Percentiles rank a stretch among this genome's conserved stretches.
Evolutionary conservation across 2,888 invertebrate genomes (phyloP).

Genomic region (Cheilosia soror): DNA sequence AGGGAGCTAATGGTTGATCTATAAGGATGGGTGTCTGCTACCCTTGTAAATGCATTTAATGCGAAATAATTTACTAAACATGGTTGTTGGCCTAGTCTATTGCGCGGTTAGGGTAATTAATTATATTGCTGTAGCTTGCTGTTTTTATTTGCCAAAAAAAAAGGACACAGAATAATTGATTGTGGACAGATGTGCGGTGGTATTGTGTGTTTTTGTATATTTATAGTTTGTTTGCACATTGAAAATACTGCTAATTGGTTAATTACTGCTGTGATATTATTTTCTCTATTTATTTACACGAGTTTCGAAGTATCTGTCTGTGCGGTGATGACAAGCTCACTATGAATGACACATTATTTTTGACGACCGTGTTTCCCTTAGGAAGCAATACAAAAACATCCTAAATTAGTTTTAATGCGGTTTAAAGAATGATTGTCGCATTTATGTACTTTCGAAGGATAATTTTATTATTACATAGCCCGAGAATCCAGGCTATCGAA

Average conservation of each 20-base stretch:
- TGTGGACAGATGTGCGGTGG: slow-evolving; percentile 14
- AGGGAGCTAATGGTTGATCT: not conserved
- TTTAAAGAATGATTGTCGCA: too few relatives aligned
- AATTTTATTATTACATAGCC: too few relatives aligned
- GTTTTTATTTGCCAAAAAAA: slow-evolving; percentile 2
- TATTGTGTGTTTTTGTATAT: not conserved
- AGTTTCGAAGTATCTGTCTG: too few relatives aligned
- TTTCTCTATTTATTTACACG: slow-evolving; percentile 48
- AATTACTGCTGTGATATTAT: slow-evolving; percentile 61
- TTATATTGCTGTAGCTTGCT: slow-evolving; percentile 16
- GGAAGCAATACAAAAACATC: too few relatives aligned
- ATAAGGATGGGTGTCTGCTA: not conserved
- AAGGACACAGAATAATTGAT: slow-evolving; percentile 28
- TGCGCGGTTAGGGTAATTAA: slow-evolving; percentile 40
- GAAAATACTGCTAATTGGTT: slow-evolving; percentile 63
- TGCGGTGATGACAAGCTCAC: too few relatives aligned
- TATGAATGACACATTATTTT: too few relatives aligned
- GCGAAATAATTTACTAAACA: slow-evolving; percentile 42
- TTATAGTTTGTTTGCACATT: slow-evolving; percentile 43
- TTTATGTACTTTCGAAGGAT: too few relatives aligned
- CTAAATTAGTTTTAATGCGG: too few relatives aligned
- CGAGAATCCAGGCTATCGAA: too few relatives aligned
- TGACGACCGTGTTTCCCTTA: too few relatives aligned
- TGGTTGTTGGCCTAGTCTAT: slow-evolving; percentile 4
- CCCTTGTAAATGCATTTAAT: slow-evolving; percentile 20